These are phyloP conservation scores for Philaethria dido DNA, from an alignment of 2,888 invertebrate species.

Conservation along the genomic window DNA sequence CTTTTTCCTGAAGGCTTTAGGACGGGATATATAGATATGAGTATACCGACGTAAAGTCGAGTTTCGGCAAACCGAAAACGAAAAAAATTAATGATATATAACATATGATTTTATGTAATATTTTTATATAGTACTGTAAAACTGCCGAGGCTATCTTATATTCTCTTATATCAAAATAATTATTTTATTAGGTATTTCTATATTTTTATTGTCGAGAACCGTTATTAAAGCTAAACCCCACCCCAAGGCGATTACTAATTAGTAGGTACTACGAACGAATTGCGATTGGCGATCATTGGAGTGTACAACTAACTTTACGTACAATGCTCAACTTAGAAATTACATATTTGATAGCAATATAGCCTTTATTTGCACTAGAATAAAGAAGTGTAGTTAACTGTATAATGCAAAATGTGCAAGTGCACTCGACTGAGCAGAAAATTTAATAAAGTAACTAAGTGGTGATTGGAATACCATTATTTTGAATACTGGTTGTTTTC, in stretches of 20 bases:
- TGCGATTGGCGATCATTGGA: constrained; percentile 73
- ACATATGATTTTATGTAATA: too few species aligned
- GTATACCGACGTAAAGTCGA: too few species aligned
- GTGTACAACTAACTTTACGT: constrained; percentile 49
- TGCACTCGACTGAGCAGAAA: constrained; percentile 35
- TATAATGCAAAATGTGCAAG: constrained; percentile 2
- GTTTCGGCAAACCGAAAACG: too few species aligned
- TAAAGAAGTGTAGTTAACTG: constrained; percentile 11
- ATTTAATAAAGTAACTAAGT: constrained; percentile 36
- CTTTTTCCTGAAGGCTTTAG: too few species aligned
- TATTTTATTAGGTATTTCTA: background rate
- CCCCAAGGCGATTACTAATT: constrained; percentile 65
- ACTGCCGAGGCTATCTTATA: too few species aligned
- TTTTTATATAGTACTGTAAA: too few species aligned
- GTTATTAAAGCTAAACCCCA: constrained; percentile 59
- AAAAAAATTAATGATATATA: too few species aligned
- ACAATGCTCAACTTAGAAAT: constrained; percentile 39
- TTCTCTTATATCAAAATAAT: too few species aligned
- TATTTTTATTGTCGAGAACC: constrained; percentile 52
- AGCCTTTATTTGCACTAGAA: constrained; percentile 7
- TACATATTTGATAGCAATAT: constrained; percentile 23
- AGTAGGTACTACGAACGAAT: constrained; percentile 58
- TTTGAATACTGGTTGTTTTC: background rate
- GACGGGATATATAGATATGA: too few species aligned
- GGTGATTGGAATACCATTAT: constrained; percentile 17